Percentiles rank a stretch among this genome's conserved stretches.
Conservation (phyloP, 2,888 invertebrate genomes). For the Pomacea canaliculata region DNA sequence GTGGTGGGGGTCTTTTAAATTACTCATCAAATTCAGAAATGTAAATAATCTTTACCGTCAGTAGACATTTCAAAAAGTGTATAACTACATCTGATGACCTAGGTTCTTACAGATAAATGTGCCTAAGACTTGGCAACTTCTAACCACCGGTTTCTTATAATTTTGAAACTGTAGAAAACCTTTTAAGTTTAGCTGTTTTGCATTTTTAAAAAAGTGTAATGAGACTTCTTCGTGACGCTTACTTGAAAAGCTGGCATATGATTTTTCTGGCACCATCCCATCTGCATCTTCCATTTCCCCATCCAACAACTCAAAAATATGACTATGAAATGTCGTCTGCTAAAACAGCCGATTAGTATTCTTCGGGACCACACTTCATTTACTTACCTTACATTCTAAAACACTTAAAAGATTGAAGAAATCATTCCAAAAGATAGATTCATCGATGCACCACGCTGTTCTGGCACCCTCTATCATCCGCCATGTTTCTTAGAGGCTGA, state of each 20-base stretch:
- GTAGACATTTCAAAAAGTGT: too few species aligned
- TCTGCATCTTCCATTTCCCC: not conserved
- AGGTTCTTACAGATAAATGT: too few species aligned
- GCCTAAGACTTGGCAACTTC: not conserved
- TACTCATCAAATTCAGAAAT: too few species aligned
- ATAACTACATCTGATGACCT: too few species aligned
- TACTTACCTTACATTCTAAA: not conserved
- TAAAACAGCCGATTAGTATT: not conserved
- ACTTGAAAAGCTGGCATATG: too few species aligned
- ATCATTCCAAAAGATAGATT: not conserved
- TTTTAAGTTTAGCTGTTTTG: too few species aligned
- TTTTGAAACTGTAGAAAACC: too few species aligned
- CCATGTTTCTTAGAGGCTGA: constrained; percentile 26
- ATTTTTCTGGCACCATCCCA: not conserved
- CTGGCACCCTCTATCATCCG: constrained; percentile 16
- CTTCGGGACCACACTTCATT: not conserved
- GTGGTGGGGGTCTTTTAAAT: too few species aligned
- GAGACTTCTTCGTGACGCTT: not conserved
- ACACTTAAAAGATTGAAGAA: not conserved
- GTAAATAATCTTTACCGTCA: too few species aligned
- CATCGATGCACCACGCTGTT: not conserved
- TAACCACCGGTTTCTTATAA: not conserved
- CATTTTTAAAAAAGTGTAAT: too few species aligned
- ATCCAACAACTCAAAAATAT: too few species aligned
- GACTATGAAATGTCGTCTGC: not conserved